Conservation (phyloP, 2,888 invertebrate genomes). For the Plebejus melissa region DNA sequence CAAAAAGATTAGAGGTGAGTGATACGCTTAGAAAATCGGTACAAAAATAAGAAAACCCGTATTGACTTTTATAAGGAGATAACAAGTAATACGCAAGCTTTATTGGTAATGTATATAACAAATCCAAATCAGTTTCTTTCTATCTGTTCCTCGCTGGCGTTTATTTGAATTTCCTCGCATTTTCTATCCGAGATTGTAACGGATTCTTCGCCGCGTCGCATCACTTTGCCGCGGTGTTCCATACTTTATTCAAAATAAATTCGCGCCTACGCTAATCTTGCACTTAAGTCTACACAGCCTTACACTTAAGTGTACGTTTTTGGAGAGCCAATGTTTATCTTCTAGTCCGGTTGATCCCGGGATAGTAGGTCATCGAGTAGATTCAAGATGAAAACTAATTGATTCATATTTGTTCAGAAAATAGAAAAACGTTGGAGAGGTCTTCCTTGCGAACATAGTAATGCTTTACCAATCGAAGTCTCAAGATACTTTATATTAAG, state of each 20-base stretch:
- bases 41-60: neutral
- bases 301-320: slow-evolving; percentile 2
- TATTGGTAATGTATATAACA: slow-evolving; percentile 35
- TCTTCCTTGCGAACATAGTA: too few relatives aligned
- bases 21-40: neutral
- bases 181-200: slow-evolving; percentile 43
- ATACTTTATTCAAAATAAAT: slow-evolving; percentile 24
- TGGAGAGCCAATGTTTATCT: neutral
- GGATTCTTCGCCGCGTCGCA: slow-evolving; percentile 40
- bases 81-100: slow-evolving; percentile 25
- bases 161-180: slow-evolving; percentile 59
- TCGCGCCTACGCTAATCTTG: slow-evolving; percentile 23
- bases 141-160: slow-evolving; percentile 47
- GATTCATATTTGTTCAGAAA: too few relatives aligned
- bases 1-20: neutral
- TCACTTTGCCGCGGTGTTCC: slow-evolving; percentile 33
- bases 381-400: neutral
- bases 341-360: neutral
- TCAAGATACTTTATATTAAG: too few relatives aligned
- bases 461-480: too few relatives aligned
- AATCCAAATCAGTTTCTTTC: slow-evolving; percentile 51
- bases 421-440: too few relatives aligned
- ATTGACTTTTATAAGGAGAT: slow-evolving; percentile 17
- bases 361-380: neutral
- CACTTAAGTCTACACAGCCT: slow-evolving; percentile 6